phyloP scores from a whole-genome alignment of 2,888 invertebrate genomes.

The Plemyria rubiginata region DNA sequence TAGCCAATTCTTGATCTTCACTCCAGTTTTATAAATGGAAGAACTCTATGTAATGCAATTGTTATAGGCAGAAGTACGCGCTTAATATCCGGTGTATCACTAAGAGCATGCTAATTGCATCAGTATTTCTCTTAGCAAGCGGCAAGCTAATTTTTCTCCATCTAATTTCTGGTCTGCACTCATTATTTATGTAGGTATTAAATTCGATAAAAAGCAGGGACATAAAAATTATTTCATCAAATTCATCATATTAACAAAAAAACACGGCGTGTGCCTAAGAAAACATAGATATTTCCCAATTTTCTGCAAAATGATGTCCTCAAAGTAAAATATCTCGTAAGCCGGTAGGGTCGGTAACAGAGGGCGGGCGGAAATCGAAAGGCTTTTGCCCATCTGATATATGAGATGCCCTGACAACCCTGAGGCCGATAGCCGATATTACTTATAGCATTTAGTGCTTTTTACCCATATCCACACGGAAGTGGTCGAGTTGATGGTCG shows the following conservation, averaged over 20 bases:
- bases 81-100: too few species aligned
- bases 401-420: slow-evolving; percentile 30
- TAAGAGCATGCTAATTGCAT: too few species aligned
- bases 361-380: slow-evolving; percentile 42
- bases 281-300: slow-evolving; percentile 22
- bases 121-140: too few species aligned
- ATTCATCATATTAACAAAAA: slow-evolving; percentile 4
- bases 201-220: neutral
- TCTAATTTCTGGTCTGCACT: too few species aligned
- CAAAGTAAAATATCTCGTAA: slow-evolving; percentile 36
- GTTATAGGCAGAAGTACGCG: too few species aligned
- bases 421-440: slow-evolving; percentile 16
- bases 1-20: too few species aligned
- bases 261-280: neutral
- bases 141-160: too few species aligned
- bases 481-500: neutral
- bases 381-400: slow-evolving; percentile 38
- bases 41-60: too few species aligned
- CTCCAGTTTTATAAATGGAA: too few species aligned
- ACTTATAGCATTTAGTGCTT: slow-evolving; percentile 1
- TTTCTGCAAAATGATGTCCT: slow-evolving; percentile 35
- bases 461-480: slow-evolving; percentile 1
- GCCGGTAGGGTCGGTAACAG: slow-evolving; percentile 36
- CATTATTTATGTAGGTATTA: neutral
- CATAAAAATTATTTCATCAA: neutral